Evolutionary conservation across 2,797 vertebrate genomes (phyloP), one percentile per base, ranked within the genome.

Genomic region (Cynopterus sphinx): DNA sequence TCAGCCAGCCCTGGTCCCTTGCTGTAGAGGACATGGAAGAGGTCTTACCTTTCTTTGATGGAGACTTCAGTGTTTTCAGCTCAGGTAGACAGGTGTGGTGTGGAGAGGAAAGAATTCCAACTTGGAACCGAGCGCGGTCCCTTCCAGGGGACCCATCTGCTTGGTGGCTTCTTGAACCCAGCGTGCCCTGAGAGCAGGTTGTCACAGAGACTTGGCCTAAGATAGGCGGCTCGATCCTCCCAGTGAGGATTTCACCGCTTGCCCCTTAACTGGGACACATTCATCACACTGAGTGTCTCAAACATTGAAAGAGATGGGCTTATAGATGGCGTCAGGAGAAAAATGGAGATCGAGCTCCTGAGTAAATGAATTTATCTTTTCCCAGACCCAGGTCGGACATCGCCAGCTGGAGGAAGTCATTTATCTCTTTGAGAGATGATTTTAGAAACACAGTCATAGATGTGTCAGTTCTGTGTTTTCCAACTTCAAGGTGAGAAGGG

Each of bases 371-470:
- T 97, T 91, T 96, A 97, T 97, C 97, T 97, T 61, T 96, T 97
- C 95, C 95, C 87, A 96, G 97, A 68, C 94, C 79, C 28, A 16
- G 84, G 88, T 91, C 9, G 9, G 83, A 96, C 74, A 78, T 71
- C 1, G 2, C 61, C 5, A 21, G 63, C 87, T 9, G 19, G 97
- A 77, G 89, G 86, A 96, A 97, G 95, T 91, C 95, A 96, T 97
- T 95, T 96, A 93, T 97, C 97, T 98, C 94, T 94, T 96, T 97
- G 97, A 97, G 95, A 97, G 94, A 97, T 97, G 96, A 97, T 97
- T 85, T 96, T 41, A 95, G 94, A 94, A 94, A 94, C 87, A 74
- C 57, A 61, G 91, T 91, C 41, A 3, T 94, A 84, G 75, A 95
- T 53, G 36, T 96, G 95, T 96, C 94, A 79, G 70, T 78, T 94